These are phyloP conservation scores for Metopolophium dirhodum DNA, from an alignment of 1,140 invertebrate species.

Conservation along the genomic window DNA sequence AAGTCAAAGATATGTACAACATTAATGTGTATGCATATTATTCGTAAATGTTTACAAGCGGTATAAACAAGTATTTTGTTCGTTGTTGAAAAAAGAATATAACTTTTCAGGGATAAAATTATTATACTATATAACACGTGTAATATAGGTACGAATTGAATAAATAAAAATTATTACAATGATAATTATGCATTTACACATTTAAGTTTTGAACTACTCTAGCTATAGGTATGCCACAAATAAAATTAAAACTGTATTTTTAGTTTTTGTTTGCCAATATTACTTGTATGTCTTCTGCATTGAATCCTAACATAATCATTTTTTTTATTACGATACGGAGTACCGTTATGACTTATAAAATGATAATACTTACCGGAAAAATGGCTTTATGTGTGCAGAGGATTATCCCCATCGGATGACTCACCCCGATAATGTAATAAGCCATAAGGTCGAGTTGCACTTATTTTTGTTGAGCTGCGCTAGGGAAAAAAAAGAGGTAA, in stretches of 20 bases:
- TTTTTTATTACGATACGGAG: not conserved
- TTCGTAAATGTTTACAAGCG: no score
- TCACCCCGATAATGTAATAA: no score
- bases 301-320: not conserved
- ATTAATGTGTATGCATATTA: not conserved
- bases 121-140: not conserved
- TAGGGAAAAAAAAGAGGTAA: no score
- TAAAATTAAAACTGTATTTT: not conserved
- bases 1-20: not conserved
- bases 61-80: not conserved
- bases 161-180: not conserved
- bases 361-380: not conserved
- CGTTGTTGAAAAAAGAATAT: not conserved
- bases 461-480: no score
- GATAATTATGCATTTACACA: not conserved
- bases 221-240: not conserved
- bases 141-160: not conserved
- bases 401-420: not conserved
- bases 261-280: not conserved
- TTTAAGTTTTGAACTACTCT: not conserved
- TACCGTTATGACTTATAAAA: not conserved
- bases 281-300: not conserved
- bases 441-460: no score
- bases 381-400: not conserved
- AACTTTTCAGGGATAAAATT: not conserved